Percentiles rank a stretch among this genome's conserved stretches.
These are phyloP conservation scores for Atherinosoma microstoma DNA, from an alignment of 2,797 vertebrate genomes.

Conservation along the genomic window DNA sequence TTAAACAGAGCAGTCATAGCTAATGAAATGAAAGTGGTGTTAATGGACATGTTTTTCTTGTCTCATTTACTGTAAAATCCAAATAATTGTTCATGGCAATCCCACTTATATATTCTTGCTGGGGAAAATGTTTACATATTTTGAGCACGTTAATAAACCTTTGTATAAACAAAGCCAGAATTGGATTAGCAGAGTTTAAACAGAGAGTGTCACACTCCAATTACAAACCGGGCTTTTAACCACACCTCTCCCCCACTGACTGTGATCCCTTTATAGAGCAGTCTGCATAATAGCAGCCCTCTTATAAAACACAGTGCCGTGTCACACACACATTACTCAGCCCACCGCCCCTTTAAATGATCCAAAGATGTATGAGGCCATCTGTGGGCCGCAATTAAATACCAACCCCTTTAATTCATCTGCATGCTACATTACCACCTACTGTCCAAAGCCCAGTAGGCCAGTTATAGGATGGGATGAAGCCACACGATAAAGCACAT, in stretches of 20 bases:
- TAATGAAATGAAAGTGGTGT: background rate
- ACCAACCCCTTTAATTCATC: constrained; percentile 76
- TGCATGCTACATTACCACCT: constrained; percentile 75
- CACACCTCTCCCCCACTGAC: constrained; percentile 61
- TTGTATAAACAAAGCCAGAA: constrained; percentile 51
- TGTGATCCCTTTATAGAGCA: constrained; percentile 72
- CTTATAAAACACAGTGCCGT: constrained; percentile 78
- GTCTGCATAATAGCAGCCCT: constrained; percentile 69
- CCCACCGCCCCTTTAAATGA: constrained; percentile 80
- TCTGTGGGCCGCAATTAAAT: constrained; percentile 80
- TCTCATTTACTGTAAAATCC: background rate
- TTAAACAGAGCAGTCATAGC: constrained; percentile 3
- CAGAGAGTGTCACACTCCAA: constrained; percentile 51
- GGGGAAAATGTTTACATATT: background rate
- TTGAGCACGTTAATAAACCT: constrained; percentile 33
- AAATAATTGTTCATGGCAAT: background rate
- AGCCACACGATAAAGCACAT: constrained; percentile 31
- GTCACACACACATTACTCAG: constrained; percentile 79
- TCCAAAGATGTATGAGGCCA: constrained; percentile 79
- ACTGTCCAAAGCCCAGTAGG: constrained; percentile 56
- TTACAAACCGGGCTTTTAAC: constrained; percentile 61
- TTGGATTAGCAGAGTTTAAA: constrained; percentile 50
- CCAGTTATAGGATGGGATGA: constrained; percentile 32
- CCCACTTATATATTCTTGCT: background rate
- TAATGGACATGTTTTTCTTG: background rate